Percentiles rank a stretch among this genome's conserved stretches.
Evolutionary conservation across 2,888 invertebrate genomes (phyloP).

Genomic region (Palloptera scutellata): DNA sequence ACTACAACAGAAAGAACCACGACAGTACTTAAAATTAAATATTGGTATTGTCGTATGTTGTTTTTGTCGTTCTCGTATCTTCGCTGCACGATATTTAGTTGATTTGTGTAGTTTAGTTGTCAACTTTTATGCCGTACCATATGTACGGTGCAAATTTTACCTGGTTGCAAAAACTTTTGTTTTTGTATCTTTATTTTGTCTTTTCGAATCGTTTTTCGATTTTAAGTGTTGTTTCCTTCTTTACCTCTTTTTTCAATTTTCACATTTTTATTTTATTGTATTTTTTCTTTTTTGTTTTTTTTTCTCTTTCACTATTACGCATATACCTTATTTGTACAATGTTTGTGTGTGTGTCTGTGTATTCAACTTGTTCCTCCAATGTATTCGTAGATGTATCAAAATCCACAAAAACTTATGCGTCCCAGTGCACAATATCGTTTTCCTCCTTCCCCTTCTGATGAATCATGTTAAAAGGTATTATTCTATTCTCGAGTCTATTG

Average conservation of each 20-base stretch:
- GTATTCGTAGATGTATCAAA: slow-evolving; percentile 49
- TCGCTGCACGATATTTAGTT: too few species aligned
- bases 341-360: slow-evolving; percentile 14
- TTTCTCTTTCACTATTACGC: slow-evolving; percentile 16
- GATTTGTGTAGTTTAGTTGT: too few species aligned
- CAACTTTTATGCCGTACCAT: too few species aligned
- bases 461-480: slow-evolving; percentile 55
- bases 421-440: slow-evolving; percentile 61
- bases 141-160: too few species aligned
- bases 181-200: too few species aligned
- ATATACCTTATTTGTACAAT: slow-evolving; percentile 23
- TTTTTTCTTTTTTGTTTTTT: slow-evolving; percentile 18
- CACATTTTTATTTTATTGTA: slow-evolving; percentile 8
- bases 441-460: slow-evolving; percentile 48
- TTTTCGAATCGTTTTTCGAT: background rate
- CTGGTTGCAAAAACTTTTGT: too few species aligned
- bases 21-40: too few species aligned
- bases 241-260: background rate
- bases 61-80: too few species aligned
- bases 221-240: background rate
- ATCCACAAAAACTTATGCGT: slow-evolving; percentile 58
- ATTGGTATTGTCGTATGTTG: too few species aligned
- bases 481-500: slow-evolving; percentile 37
- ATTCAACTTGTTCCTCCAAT: slow-evolving; percentile 2
- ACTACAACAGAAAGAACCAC: slow-evolving; percentile 1